A percentile compares a stretch with the other conserved stretches of the same genome.
Conservation (phyloP, 1,140 invertebrate genomes). For the Akabosia matsudoensis region DNA sequence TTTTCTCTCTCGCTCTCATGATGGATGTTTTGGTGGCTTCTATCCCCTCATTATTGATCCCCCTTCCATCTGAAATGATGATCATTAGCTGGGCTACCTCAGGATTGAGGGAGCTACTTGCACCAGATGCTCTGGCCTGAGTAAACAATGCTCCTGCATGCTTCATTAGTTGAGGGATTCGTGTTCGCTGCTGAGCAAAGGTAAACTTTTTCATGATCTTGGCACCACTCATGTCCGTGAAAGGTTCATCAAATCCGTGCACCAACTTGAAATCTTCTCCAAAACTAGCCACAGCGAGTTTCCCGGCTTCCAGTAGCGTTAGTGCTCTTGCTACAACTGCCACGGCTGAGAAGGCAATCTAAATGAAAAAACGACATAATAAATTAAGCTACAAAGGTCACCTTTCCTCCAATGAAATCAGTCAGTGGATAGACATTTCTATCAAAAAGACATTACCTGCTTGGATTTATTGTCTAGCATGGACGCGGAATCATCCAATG, state of each 20-base stretch:
- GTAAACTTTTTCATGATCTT: conserved; percentile 71
- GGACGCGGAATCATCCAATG: conserved; percentile 94
- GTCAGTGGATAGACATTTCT: background rate
- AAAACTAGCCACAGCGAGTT: conserved; percentile 86
- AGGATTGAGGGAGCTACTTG: conserved; percentile 52
- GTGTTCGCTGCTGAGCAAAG: conserved; percentile 77
- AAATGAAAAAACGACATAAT: conserved; percentile 41
- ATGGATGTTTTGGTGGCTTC: conserved; percentile 73
- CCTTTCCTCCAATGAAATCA: background rate
- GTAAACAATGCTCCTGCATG: conserved; percentile 68
- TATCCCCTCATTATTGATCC: conserved; percentile 84
- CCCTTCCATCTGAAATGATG: conserved; percentile 90
- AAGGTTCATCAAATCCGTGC: conserved; percentile 80
- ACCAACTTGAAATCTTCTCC: conserved; percentile 80
- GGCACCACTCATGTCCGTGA: conserved; percentile 75
- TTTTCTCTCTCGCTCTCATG: conserved; percentile 69
- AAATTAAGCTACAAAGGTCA: background rate
- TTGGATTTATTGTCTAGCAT: conserved; percentile 87
- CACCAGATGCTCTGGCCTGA: conserved; percentile 5
- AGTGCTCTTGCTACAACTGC: conserved; percentile 88
- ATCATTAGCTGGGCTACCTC: conserved; percentile 82
- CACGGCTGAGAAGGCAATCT: conserved; percentile 89
- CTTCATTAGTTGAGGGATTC: conserved; percentile 74
- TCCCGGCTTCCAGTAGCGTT: conserved; percentile 86
- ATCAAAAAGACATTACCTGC: conserved; percentile 55